These are phyloP conservation scores for Ctenochaetus hawaiiensis DNA, from an alignment of 2,797 vertebrate species.

Conservation along the genomic window DNA sequence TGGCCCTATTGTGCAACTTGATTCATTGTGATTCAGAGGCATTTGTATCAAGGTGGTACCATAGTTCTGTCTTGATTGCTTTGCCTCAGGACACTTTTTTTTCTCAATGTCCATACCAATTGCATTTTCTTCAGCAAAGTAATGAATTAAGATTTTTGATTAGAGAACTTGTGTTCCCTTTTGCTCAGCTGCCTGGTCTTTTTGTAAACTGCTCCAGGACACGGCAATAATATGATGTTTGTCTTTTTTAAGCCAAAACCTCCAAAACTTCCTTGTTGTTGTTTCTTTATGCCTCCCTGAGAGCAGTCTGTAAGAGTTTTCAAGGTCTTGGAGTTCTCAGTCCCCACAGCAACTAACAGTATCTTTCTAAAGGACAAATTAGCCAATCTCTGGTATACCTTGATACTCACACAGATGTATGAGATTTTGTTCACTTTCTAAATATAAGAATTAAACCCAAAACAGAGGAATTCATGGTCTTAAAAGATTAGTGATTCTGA, in stretches of 20 bases:
- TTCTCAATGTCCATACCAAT: conserved; percentile 48
- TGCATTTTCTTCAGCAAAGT: conserved; percentile 37
- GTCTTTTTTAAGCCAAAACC: conserved; percentile 9
- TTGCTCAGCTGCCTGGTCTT: conserved; percentile 16
- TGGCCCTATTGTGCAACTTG: conserved; percentile 79
- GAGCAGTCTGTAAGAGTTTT: not conserved
- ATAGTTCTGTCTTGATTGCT: conserved; percentile 64
- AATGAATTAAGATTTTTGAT: conserved; percentile 66
- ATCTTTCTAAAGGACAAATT: not conserved
- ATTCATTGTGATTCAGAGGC: conserved; percentile 75
- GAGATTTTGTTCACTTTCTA: too few relatives aligned
- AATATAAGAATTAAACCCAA: too few relatives aligned
- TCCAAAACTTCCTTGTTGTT: not conserved
- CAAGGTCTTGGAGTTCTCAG: too few relatives aligned
- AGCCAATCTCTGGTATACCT: not conserved
- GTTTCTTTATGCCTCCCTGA: not conserved
- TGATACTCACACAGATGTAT: not conserved
- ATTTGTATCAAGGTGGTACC: conserved; percentile 58
- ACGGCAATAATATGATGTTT: conserved; percentile 21
- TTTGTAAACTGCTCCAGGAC: conserved; percentile 19
- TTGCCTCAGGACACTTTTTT: conserved; percentile 62
- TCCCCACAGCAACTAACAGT: not conserved
- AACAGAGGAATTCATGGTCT: too few relatives aligned
- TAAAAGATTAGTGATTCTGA: too few relatives aligned
- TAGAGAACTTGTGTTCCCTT: conserved; percentile 47